Percentiles rank a stretch among this genome's conserved stretches.
These are phyloP conservation scores for Cladopsammia gracilis DNA, from an alignment of 64 coral and sea anemone genomes.

Conservation along the genomic window DNA sequence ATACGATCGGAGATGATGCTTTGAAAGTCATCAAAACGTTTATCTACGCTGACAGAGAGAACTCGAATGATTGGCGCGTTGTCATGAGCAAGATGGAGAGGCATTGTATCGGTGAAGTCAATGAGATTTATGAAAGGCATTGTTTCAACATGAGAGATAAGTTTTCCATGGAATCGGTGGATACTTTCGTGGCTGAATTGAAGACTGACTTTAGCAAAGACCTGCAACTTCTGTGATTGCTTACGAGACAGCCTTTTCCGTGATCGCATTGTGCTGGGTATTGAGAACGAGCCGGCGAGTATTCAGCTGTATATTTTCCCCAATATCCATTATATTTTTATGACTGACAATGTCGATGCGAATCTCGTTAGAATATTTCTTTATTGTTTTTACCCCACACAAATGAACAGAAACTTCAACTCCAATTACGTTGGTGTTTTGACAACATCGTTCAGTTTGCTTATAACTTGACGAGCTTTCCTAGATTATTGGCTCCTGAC, in stretches of 20 bases:
- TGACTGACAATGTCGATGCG: too few relatives aligned
- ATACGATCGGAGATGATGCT: conserved; percentile 24
- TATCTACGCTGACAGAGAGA: neutral
- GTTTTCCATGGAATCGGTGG: conserved; percentile 26
- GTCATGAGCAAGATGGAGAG: conserved; percentile 50
- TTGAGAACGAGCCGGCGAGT: too few relatives aligned
- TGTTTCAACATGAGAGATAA: conserved; percentile 56
- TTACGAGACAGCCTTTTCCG: conserved; percentile 43
- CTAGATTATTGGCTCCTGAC: too few relatives aligned
- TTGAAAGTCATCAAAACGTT: conserved; percentile 28
- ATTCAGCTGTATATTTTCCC: too few relatives aligned
- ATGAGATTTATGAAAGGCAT: conserved; percentile 69
- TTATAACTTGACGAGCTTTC: too few relatives aligned
- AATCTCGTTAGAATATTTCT: too few relatives aligned
- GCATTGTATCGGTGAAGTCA: conserved; percentile 43
- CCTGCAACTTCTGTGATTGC: conserved; percentile 76
- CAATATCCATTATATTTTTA: too few relatives aligned
- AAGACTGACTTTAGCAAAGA: conserved; percentile 57
- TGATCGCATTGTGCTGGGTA: neutral
- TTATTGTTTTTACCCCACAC: too few relatives aligned
- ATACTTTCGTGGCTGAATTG: conserved; percentile 35
- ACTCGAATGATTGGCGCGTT: neutral
- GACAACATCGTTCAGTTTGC: too few relatives aligned
- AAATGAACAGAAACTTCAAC: too few relatives aligned
- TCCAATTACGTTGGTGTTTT: too few relatives aligned